These are phyloP conservation scores for Trypoxylon attenuatum DNA, from an alignment of 2,888 invertebrate species.

Conservation along the genomic window DNA sequence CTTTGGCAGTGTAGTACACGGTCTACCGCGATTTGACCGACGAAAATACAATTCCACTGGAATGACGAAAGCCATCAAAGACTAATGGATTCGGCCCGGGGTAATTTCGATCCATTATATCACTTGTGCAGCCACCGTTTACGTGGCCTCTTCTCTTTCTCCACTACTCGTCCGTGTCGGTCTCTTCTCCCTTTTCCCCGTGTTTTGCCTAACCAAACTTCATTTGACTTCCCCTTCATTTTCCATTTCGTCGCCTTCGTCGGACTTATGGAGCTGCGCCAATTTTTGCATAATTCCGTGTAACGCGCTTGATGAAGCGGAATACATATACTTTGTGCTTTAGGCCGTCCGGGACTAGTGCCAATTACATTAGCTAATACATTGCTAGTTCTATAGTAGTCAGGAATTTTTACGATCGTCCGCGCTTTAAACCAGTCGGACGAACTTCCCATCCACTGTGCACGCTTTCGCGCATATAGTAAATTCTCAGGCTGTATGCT, in stretches of 20 bases:
- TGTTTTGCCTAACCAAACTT: too few relatives aligned
- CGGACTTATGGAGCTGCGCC: too few relatives aligned
- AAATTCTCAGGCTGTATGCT: too few relatives aligned
- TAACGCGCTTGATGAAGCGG: not conserved
- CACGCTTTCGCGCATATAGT: too few relatives aligned
- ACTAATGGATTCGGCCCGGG: conserved; percentile 39
- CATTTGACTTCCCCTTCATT: not conserved
- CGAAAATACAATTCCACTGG: conserved; percentile 34
- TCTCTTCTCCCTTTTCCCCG: not conserved
- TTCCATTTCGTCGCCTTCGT: not conserved
- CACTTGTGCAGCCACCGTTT: conserved; percentile 15
- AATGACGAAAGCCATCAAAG: conserved; percentile 38
- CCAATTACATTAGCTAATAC: too few relatives aligned
- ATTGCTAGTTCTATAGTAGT: too few relatives aligned
- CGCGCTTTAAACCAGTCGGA: too few relatives aligned
- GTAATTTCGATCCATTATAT: conserved; percentile 43
- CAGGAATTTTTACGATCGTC: too few relatives aligned
- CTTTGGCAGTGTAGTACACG: conserved; percentile 23
- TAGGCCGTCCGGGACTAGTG: too few relatives aligned
- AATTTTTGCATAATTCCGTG: not conserved
- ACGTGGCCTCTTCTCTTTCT: not conserved
- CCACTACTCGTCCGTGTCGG: too few relatives aligned
- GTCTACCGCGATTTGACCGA: conserved; percentile 6
- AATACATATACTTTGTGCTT: not conserved
- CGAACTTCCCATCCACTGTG: too few relatives aligned